Base-by-base conservation (phyloP, 35 echinoderm and acorn worm genomes). In the Eucidaris tribuloides region DNA sequence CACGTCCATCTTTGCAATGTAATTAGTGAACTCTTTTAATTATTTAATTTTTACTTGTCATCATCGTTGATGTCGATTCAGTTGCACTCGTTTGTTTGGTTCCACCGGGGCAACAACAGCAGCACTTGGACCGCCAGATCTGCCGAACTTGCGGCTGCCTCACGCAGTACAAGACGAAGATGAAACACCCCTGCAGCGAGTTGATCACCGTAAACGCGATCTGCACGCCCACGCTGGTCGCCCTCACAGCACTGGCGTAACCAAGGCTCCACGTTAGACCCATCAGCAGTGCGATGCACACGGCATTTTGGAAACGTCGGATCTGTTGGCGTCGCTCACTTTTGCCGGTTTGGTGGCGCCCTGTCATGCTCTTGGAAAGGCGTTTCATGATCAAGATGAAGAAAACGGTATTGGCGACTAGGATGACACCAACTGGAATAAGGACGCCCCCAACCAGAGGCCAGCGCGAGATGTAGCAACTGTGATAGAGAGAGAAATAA, bases 151-250 rank as follows among this genome's bases (percentile, higher is more conserved):
- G 68, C 27, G 34, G 19, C 31, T 58, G 84, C n/a, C 71, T 28
- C 7, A 77, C 66, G 39, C 84, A 76, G 15, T 79, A 86, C 36
- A 86, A 43, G 18, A 86, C 29, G 36, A 86, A 86, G 39, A 86
- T 86, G 24, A 86, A 86, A 39, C 55, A 86, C 15, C 84, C 84
- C 62, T 86, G 84, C 40, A 86, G 65, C 7, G 84, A 78, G 27
- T 86, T 86, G 33, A 76, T 56, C 32, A 86, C 15, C 34, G 68
- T 78, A 58, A 86, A 86, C 34, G 63, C 18, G 14, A 77, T 50
- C 52, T 86, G 84, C 3, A 86, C 17, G 20, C 27, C 31, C 27
- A 86, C 58, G 6, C 9, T 36, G 4, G 54, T 27, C 17, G 66
- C 38, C 15, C 78, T 38, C 32, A 83, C 48, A 6, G 78, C 24